Evolutionary conservation across 2,888 invertebrate species (phyloP), one percentile per base, ranked within the genome.

Genomic region (Oscheius myriophilus): DNA sequence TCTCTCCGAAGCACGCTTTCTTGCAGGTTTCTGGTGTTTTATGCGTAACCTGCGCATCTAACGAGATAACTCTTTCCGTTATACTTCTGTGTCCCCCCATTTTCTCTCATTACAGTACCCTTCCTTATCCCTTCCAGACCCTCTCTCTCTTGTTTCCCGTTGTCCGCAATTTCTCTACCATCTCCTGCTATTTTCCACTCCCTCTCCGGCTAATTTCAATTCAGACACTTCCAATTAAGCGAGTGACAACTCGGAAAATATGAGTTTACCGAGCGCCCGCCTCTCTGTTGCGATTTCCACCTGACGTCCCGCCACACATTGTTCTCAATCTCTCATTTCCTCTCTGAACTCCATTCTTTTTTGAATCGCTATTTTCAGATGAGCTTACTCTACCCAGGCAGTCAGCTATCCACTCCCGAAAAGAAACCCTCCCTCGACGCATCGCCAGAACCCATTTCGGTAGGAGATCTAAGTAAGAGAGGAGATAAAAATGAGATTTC

Each of bases 311-410:
- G 33, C 33, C 33, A 33, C 33, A 33, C 33, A 33, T 33, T 33
- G 33, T 33, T 33, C 33, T 33, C 33, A 33, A 33, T 33, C 33
- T 33, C 33, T 33, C 33, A 33, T 33, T 33, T 33, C 33, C 33
- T 33, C 33, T 9, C 33, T 9, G 4, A 6, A 6, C 33, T 33
- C n/a, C 33, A n/a, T 46, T 14, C 46, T 46, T 16, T 46, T 12
- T 6, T 61, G 18, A 25, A 21, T 21, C 2, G n/a, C n/a, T n/a
- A n/a, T n/a, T 26, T 61, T 33, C 39, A 55, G 64, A 69, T 69
- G 69, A 64, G 58, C 42, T 14, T 69, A 11, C 54, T 57, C 43
- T 65, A 65, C 18, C 57, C 66, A 11, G 66, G 66, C n/a, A 66
- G 16, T 33, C 66, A 66, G 49, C 45, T 66, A 58, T 11, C 66